Percentiles rank a stretch among this genome's conserved stretches.
These are phyloP conservation scores for Pithys albifrons DNA, from an alignment of 2,113 vertebrate genomes.

Conservation along the genomic window DNA sequence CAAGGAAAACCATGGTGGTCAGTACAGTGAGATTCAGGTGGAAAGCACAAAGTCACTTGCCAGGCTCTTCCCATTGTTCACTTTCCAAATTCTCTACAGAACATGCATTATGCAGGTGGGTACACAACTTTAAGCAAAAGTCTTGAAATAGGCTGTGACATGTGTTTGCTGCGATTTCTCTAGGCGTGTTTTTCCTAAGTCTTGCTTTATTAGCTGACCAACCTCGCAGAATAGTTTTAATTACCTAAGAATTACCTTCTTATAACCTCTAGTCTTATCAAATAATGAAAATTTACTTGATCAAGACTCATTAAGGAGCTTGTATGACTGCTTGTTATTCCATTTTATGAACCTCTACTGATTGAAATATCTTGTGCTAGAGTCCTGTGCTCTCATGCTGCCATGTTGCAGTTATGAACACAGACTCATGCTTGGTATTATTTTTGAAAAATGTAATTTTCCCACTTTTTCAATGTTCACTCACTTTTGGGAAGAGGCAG, in stretches of 20 bases:
- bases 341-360: not conserved
- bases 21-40: slow-evolving; percentile 83
- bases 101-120: slow-evolving; percentile 85
- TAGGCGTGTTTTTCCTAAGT: not conserved
- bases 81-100: slow-evolving; percentile 87
- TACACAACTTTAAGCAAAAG: not conserved
- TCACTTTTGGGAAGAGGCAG: not conserved
- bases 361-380: not conserved
- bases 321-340: not conserved
- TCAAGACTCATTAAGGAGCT: not conserved
- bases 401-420: fast-evolving
- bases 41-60: slow-evolving; percentile 83
- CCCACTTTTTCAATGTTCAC: not conserved
- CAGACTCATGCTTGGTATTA: not conserved
- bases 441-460: fast-evolving
- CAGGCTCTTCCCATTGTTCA: slow-evolving; percentile 84
- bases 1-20: slow-evolving; percentile 83
- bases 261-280: not conserved
- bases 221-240: not conserved
- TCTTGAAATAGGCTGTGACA: fast-evolving
- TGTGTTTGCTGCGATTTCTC: fast-evolving
- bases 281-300: not conserved
- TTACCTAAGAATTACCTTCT: not conserved
- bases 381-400: not conserved
- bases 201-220: not conserved